These are phyloP conservation scores for Pediacus dermestoides DNA, from an alignment of 2,888 invertebrate genomes.

Conservation along the genomic window DNA sequence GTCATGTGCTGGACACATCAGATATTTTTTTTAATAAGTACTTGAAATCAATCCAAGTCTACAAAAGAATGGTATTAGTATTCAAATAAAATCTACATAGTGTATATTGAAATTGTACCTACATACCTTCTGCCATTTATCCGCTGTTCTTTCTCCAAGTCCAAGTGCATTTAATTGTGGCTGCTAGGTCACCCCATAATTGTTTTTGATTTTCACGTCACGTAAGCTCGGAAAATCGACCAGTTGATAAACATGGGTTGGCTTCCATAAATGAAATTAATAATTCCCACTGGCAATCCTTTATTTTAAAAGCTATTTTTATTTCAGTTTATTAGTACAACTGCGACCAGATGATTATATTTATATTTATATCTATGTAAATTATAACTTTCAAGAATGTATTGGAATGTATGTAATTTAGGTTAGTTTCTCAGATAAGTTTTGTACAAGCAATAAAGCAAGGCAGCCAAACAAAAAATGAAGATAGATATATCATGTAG, in stretches of 20 bases:
- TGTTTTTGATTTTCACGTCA: conserved; percentile 1
- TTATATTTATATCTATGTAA: too few relatives aligned
- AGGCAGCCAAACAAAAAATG: too few relatives aligned
- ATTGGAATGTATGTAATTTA: too few relatives aligned
- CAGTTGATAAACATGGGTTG: background rate
- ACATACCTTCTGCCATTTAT: conserved; percentile 3
- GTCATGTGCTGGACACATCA: too few relatives aligned
- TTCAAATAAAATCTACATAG: background rate
- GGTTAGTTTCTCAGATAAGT: too few relatives aligned
- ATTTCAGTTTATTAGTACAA: too few relatives aligned
- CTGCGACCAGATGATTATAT: too few relatives aligned
- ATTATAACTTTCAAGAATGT: too few relatives aligned
- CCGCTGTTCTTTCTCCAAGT: background rate
- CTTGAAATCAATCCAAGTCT: conserved; percentile 1
- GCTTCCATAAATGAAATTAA: background rate
- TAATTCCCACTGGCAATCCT: background rate
- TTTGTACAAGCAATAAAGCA: too few relatives aligned
- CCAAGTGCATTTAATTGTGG: conserved; percentile 1
- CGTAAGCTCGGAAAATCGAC: background rate
- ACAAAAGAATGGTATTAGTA: background rate
- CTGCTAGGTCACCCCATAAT: background rate
- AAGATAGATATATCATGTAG: too few relatives aligned
- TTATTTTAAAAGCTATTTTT: too few relatives aligned
- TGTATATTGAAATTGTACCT: background rate
- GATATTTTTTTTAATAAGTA: background rate